These are phyloP conservation scores for Centropus unirufus DNA, from an alignment of 2,113 vertebrate species.

Conservation along the genomic window DNA sequence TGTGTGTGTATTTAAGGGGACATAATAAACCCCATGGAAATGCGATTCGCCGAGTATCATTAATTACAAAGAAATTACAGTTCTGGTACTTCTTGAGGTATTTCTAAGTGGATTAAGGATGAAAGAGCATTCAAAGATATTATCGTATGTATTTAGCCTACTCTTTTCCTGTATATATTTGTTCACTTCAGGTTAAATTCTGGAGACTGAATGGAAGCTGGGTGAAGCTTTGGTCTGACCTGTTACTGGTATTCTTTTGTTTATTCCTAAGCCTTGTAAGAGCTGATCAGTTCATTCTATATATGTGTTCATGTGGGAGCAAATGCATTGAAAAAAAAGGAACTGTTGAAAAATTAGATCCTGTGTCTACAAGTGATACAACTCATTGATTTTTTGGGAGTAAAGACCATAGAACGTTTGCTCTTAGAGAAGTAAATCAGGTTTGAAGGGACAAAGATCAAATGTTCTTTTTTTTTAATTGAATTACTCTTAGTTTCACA, in stretches of 20 bases:
- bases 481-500: neutral
- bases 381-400: neutral
- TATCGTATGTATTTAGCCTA: neutral
- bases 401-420: neutral
- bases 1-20: neutral
- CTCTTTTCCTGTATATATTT: neutral
- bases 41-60: neutral
- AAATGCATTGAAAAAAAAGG: neutral
- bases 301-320: neutral
- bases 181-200: neutral
- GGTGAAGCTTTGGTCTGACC: neutral
- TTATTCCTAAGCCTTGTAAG: neutral
- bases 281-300: neutral
- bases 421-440: neutral
- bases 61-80: neutral
- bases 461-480: neutral
- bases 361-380: neutral
- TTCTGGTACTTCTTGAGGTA: neutral
- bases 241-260: neutral
- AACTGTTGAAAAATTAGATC: constrained; percentile 2
- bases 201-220: neutral
- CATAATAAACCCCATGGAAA: neutral
- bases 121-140: neutral
- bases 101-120: neutral
- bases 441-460: neutral